A percentile compares a stretch with the other conserved stretches of the same genome.
phyloP scores from a whole-genome alignment of 2,113 vertebrate species.

The Larimichthys polyactis region DNA sequence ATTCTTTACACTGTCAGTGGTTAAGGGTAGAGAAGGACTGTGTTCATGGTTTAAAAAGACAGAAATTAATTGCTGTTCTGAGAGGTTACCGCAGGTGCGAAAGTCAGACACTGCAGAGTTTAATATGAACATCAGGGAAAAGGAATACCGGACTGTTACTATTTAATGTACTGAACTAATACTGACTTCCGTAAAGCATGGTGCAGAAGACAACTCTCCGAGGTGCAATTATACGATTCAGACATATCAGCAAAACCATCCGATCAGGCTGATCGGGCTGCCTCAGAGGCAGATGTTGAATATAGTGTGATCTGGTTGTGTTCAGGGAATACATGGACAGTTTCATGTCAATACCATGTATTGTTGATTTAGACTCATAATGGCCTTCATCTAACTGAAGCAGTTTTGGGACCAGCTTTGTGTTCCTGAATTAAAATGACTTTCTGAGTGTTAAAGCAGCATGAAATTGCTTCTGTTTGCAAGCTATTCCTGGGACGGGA shows the following conservation, averaged over 20 bases:
- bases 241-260: slow-evolving; percentile 18
- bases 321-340: slow-evolving; percentile 14
- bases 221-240: slow-evolving; percentile 31
- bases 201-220: background rate
- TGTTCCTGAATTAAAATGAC: slow-evolving; percentile 74
- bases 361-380: slow-evolving; percentile 54
- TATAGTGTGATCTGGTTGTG: slow-evolving; percentile 23
- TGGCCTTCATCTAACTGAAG: slow-evolving; percentile 50
- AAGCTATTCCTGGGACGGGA: slow-evolving; percentile 54
- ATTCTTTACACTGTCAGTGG: too few relatives aligned
- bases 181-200: background rate
- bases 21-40: too few relatives aligned
- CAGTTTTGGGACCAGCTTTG: slow-evolving; percentile 48
- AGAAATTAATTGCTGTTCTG: too few relatives aligned
- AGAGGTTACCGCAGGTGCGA: background rate
- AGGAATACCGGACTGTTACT: background rate
- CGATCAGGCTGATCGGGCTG: background rate
- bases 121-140: background rate
- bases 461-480: slow-evolving; percentile 83
- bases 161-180: background rate
- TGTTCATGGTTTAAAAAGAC: background rate
- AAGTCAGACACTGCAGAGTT: background rate
- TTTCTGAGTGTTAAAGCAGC: slow-evolving; percentile 76
- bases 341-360: slow-evolving; percentile 50
- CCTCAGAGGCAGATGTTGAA: background rate